Evolutionary conservation across 2,888 invertebrate genomes (phyloP).

Genomic region (Monopis laevigella): DNA sequence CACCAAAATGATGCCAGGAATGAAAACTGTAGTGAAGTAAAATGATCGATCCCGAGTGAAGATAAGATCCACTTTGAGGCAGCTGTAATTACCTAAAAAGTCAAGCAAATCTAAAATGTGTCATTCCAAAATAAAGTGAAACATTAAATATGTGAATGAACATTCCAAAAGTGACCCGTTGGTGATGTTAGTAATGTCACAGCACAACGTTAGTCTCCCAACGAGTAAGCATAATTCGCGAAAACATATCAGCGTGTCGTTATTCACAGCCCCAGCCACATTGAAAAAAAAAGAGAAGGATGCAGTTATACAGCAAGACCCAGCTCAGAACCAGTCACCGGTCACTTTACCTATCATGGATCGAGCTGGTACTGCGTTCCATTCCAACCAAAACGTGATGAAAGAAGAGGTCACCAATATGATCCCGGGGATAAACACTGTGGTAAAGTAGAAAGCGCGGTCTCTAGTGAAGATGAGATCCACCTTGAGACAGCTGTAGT

Average conservation of each 20-base stretch:
- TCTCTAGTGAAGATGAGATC: slow-evolving; percentile 88
- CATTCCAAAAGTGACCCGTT: slow-evolving; percentile 27
- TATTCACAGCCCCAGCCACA: slow-evolving; percentile 51
- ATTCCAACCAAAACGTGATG: slow-evolving; percentile 92
- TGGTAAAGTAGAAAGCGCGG: slow-evolving; percentile 90
- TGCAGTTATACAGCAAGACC: slow-evolving; percentile 33
- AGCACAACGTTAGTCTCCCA: slow-evolving; percentile 28
- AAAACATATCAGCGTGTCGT: slow-evolving; percentile 35
- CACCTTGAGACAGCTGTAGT: slow-evolving; percentile 90
- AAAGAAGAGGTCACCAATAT: slow-evolving; percentile 87
- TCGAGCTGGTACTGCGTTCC: slow-evolving; percentile 89
- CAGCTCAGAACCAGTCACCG: slow-evolving; percentile 38
- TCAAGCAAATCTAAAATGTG: slow-evolving; percentile 55
- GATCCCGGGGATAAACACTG: slow-evolving; percentile 90
- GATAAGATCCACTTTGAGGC: slow-evolving; percentile 91
- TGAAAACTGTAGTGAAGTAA: slow-evolving; percentile 97
- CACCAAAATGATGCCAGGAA: slow-evolving; percentile 95
- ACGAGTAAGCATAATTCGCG: slow-evolving; percentile 40
- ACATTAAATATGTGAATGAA: slow-evolving; percentile 20
- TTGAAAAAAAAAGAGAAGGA: slow-evolving; percentile 40
- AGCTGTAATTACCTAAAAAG: slow-evolving; percentile 93
- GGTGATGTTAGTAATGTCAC: slow-evolving; percentile 17
- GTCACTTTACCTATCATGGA: slow-evolving; percentile 84
- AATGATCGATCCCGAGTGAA: slow-evolving; percentile 96
- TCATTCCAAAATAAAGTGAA: slow-evolving; percentile 14